Percentiles rank a stretch among this genome's conserved stretches.
These are phyloP conservation scores for Opisthocomus hoazin DNA, from an alignment of 2,113 vertebrate species.

Conservation along the genomic window DNA sequence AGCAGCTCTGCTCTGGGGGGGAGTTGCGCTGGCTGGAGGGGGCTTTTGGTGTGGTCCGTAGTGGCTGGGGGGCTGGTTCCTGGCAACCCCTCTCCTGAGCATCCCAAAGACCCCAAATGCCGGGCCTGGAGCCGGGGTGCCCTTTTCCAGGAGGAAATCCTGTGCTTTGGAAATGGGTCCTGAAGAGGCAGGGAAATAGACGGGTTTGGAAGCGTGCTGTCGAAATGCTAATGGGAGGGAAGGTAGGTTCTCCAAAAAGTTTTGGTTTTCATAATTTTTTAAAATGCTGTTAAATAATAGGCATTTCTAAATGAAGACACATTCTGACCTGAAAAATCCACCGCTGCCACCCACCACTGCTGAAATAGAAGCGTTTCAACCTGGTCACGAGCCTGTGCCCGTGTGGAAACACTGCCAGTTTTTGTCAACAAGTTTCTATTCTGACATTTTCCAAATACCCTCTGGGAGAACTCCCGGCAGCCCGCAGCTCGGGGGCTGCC, in stretches of 20 bases:
- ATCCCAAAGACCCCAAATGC: not conserved
- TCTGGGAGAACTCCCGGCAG: constrained; percentile 33
- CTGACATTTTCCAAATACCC: constrained; percentile 42
- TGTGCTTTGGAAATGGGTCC: not conserved
- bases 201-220: not conserved
- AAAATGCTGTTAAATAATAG: not conserved
- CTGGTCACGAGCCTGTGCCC: not conserved
- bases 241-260: not conserved
- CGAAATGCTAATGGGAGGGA: not conserved
- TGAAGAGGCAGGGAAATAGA: not conserved
- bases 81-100: not conserved
- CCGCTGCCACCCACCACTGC: not conserved
- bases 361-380: not conserved
- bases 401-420: not conserved
- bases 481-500: not conserved
- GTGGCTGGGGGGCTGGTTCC: not conserved
- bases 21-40: not conserved
- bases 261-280: not conserved
- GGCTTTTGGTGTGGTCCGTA: not conserved
- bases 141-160: not conserved
- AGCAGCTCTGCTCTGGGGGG: not conserved
- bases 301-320: not conserved
- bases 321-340: not conserved
- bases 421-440: constrained; percentile 56
- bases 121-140: not conserved